These are phyloP conservation scores for Tachystola acroxantha DNA, from an alignment of 2,888 invertebrate genomes.

Conservation along the genomic window DNA sequence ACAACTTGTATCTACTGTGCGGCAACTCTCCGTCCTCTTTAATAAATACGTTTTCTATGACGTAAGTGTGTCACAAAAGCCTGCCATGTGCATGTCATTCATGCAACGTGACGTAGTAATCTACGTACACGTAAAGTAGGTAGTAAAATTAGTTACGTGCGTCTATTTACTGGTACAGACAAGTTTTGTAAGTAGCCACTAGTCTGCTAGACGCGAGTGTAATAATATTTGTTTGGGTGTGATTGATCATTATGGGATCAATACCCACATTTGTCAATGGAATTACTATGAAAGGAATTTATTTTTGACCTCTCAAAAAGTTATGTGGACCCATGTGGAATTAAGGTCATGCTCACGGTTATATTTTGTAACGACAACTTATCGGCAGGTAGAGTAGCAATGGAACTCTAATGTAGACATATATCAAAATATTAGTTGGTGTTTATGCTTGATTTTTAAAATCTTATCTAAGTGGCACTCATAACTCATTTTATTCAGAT, in stretches of 20 bases:
- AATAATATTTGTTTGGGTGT: conserved; percentile 11
- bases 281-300: no score
- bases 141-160: conserved; percentile 50
- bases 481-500: no score
- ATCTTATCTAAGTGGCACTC: no score
- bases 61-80: conserved; percentile 23
- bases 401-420: no score
- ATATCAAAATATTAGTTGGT: neutral
- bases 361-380: no score
- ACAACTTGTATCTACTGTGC: no score
- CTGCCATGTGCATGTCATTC: conserved; percentile 59
- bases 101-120: conserved; percentile 44
- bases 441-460: neutral
- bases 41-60: no score
- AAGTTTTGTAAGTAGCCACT: conserved; percentile 28
- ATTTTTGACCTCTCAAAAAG: no score
- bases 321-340: no score
- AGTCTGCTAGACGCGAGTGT: conserved; percentile 9
- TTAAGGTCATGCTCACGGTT: no score
- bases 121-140: conserved; percentile 34
- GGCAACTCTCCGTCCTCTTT: no score
- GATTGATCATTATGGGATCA: conserved; percentile 2
- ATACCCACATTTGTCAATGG: neutral
- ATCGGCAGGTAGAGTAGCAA: no score
- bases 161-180: conserved; percentile 41